Percentiles rank a stretch among this genome's conserved stretches.
Conservation (phyloP, 2,888 invertebrate genomes). For the Dryococelus australis region DNA sequence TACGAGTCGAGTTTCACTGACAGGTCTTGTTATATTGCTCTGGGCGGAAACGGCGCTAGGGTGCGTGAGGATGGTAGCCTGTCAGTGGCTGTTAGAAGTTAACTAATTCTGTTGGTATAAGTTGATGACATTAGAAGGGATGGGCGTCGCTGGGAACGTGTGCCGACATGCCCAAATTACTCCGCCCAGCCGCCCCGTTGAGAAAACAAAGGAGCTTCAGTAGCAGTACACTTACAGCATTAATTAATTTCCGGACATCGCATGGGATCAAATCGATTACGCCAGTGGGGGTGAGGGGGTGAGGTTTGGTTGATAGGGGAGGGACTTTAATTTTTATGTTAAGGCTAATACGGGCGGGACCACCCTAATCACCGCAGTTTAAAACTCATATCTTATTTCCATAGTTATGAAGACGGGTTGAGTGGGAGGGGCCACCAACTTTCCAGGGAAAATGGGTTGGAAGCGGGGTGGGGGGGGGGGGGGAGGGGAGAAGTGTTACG, state of each 20-base stretch:
- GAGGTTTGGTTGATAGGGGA: no score
- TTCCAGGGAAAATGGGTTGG: neutral
- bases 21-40: no score
- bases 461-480: neutral
- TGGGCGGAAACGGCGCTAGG: no score
- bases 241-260: slow-evolving; percentile 6
- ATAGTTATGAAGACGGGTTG: neutral
- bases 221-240: neutral
- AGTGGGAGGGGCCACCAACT: neutral
- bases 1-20: no score
- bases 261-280: neutral
- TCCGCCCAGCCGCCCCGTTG: no score
- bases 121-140: neutral
- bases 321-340: neutral
- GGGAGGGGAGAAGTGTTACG: no score
- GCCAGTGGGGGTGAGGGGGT: neutral
- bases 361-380: neutral
- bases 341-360: neutral
- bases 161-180: neutral
- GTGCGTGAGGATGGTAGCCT: neutral
- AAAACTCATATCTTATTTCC: neutral
- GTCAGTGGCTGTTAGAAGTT: neutral
- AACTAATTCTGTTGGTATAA: slow-evolving; percentile 7
- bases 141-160: no score
- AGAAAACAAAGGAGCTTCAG: no score